These are phyloP conservation scores for Sparidentex hasta DNA, from an alignment of 2,797 vertebrate species.

Conservation along the genomic window DNA sequence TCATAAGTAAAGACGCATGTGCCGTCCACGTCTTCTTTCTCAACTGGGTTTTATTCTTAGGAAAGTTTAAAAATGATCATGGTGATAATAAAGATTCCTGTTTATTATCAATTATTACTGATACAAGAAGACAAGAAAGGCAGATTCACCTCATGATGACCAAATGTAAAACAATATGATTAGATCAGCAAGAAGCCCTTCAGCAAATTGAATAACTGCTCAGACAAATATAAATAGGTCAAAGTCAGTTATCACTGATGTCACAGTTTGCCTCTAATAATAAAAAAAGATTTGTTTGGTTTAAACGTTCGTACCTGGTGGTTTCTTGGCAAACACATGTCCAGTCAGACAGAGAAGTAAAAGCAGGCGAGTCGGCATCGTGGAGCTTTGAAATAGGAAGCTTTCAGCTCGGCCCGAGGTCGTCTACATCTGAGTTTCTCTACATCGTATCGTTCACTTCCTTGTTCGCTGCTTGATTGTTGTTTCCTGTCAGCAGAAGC, in stretches of 20 bases:
- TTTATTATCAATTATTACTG: background rate
- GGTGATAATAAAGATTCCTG: background rate
- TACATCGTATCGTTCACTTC: background rate
- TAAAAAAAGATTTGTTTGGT: too few species aligned
- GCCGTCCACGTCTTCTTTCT: rapidly evolving
- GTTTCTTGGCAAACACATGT: constrained; percentile 40
- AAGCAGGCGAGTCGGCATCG: constrained; percentile 39
- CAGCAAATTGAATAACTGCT: background rate
- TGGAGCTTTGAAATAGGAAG: constrained; percentile 37
- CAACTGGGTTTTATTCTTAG: background rate
- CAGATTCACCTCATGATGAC: background rate
- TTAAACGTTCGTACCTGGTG: constrained; percentile 62
- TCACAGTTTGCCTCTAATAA: background rate
- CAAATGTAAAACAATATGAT: background rate
- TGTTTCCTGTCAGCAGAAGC: constrained; percentile 47
- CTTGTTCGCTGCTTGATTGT: background rate
- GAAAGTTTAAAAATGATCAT: background rate
- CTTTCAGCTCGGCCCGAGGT: background rate
- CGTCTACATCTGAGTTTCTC: background rate
- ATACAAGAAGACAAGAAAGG: constrained; percentile 3
- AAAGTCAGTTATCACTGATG: background rate
- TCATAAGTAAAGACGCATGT: background rate
- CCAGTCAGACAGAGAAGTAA: constrained; percentile 59
- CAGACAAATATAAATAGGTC: background rate
- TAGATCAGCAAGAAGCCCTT: background rate